Conservation (phyloP, 2,797 vertebrate species). For the Acanthornis magna region DNA sequence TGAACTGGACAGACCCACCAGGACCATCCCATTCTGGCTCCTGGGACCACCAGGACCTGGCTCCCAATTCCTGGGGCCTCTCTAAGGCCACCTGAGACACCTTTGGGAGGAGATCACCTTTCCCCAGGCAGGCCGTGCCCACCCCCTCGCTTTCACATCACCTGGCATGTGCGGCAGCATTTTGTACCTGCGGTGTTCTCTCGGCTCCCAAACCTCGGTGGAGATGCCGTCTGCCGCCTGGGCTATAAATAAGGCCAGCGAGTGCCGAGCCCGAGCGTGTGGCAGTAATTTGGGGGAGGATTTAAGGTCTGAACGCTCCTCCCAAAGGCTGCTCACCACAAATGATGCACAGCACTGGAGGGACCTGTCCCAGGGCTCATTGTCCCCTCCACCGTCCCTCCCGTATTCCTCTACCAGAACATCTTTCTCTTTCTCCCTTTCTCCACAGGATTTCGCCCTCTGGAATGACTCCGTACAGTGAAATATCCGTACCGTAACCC, state of each 20-base stretch:
- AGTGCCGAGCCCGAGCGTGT: not conserved
- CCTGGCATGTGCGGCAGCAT: not conserved
- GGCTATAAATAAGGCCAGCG: not conserved
- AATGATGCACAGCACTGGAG: not conserved
- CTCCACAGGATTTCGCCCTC: not conserved
- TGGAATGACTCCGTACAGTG: not conserved
- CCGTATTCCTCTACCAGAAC: not conserved
- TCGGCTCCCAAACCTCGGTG: not conserved
- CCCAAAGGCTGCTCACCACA: not conserved
- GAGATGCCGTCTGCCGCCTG: not conserved
- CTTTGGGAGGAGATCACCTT: not conserved
- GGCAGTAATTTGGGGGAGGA: not conserved
- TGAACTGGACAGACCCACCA: too few species aligned
- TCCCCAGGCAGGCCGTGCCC: not conserved
- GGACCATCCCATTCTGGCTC: not conserved
- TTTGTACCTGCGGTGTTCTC: not conserved
- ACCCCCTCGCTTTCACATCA: fast-evolving
- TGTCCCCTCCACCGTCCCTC: not conserved
- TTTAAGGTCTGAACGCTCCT: not conserved
- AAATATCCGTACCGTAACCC: not conserved
- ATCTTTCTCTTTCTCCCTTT: not conserved
- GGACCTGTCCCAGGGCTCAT: not conserved
- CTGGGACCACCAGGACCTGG: not conserved
- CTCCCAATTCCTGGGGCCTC: not conserved
- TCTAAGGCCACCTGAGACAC: not conserved